Conservation (phyloP, 2,888 invertebrate species). For the Epinotia ramella region DNA sequence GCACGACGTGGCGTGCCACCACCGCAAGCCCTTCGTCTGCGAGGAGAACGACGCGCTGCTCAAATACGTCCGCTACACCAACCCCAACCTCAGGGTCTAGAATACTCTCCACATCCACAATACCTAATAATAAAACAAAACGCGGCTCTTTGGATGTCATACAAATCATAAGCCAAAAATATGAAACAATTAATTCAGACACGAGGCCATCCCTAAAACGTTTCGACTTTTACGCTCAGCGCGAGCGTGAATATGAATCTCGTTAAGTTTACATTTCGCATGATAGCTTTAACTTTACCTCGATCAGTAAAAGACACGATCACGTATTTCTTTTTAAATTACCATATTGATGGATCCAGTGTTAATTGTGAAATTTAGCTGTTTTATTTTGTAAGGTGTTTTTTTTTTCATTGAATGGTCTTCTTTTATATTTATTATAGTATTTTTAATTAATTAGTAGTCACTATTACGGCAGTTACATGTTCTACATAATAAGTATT, state of each 20-base stretch:
- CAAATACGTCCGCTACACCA: conserved; percentile 93
- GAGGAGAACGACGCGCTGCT: conserved; percentile 95
- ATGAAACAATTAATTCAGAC: conserved; percentile 15
- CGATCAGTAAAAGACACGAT: conserved; percentile 41
- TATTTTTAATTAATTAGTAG: conserved; percentile 65
- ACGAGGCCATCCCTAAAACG: neutral
- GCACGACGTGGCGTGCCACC: conserved; percentile 97
- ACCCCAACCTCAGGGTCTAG: conserved; percentile 91
- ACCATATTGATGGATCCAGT: neutral
- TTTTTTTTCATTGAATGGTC: conserved; percentile 1
- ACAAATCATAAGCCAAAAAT: conserved; percentile 22
- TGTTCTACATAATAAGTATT: conserved; percentile 61
- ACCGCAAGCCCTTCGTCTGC: conserved; percentile 94
- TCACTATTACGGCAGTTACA: conserved; percentile 42
- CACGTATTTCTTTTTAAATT: neutral
- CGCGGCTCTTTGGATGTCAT: conserved; percentile 8
- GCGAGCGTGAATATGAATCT: neutral
- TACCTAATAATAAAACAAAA: neutral
- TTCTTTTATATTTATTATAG: conserved; percentile 66
- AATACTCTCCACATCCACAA: neutral
- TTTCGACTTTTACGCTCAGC: neutral
- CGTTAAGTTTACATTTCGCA: neutral
- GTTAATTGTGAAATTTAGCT: neutral
- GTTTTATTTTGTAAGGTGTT: conserved; percentile 22
- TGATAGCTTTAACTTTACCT: conserved; percentile 60